Conservation (phyloP, 2,888 invertebrate genomes). For the Stenotaenia linearis region DNA sequence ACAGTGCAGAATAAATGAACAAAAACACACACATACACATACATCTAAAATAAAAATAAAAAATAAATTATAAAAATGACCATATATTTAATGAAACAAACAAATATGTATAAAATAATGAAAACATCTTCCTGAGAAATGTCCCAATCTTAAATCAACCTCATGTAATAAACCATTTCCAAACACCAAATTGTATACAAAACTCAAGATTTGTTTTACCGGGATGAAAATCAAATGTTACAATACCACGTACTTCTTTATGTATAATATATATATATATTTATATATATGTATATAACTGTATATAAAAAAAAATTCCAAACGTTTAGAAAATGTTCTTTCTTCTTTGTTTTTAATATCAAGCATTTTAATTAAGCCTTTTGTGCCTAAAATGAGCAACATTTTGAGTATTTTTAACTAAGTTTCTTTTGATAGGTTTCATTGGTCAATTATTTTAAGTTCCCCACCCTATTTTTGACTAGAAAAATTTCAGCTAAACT, state of each 20-base stretch:
- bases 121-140: neutral
- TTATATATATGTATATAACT: neutral
- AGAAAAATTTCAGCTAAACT: neutral
- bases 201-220: neutral
- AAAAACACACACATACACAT: neutral
- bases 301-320: constrained; percentile 28
- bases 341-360: neutral
- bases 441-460: neutral
- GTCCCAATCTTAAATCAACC: constrained; percentile 9
- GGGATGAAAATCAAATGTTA: constrained; percentile 6
- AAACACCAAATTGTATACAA: neutral
- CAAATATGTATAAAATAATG: neutral
- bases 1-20: neutral
- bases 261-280: neutral
- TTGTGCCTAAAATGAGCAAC: constrained; percentile 16
- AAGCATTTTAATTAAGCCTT: constrained; percentile 5
- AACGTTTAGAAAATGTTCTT: neutral
- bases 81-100: neutral
- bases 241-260: neutral
- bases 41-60: neutral
- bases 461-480: neutral
- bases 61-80: neutral
- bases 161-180: neutral
- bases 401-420: neutral
- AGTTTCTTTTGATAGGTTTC: neutral